phyloP scores from a whole-genome alignment of 2,113 vertebrate species.

The Sinocyclocheilus anophthalmus region DNA sequence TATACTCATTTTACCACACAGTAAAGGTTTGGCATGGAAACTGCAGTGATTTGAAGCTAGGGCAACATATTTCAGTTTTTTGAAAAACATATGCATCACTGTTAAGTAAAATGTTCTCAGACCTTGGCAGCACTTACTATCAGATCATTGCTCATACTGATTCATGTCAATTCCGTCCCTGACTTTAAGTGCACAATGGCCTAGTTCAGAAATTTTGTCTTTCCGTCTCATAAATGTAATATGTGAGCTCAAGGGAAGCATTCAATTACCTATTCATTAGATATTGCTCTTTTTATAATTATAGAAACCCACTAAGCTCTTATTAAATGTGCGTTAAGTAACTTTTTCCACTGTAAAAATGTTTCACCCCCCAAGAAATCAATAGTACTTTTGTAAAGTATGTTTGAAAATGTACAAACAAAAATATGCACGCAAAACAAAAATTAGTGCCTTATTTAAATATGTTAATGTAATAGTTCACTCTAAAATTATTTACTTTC shows the following conservation, averaged over 20 bases:
- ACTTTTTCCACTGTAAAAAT: background rate
- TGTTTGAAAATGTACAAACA: background rate
- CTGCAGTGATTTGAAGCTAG: no score
- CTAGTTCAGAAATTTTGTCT: background rate
- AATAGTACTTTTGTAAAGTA: background rate
- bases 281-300: slow-evolving; percentile 1
- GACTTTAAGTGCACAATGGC: background rate
- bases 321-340: background rate
- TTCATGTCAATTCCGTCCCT: no score
- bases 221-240: background rate
- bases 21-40: no score
- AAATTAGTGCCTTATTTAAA: background rate
- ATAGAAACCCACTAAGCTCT: background rate
- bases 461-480: background rate
- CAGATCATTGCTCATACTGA: no score
- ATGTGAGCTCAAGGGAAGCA: background rate
- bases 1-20: no score
- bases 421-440: background rate
- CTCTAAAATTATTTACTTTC: background rate
- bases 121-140: no score
- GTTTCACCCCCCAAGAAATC: background rate
- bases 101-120: background rate
- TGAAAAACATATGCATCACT: no score
- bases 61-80: no score
- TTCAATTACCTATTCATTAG: background rate